Base-by-base conservation (phyloP, 2,888 invertebrate genomes). In the Penaeus monodon region DNA sequence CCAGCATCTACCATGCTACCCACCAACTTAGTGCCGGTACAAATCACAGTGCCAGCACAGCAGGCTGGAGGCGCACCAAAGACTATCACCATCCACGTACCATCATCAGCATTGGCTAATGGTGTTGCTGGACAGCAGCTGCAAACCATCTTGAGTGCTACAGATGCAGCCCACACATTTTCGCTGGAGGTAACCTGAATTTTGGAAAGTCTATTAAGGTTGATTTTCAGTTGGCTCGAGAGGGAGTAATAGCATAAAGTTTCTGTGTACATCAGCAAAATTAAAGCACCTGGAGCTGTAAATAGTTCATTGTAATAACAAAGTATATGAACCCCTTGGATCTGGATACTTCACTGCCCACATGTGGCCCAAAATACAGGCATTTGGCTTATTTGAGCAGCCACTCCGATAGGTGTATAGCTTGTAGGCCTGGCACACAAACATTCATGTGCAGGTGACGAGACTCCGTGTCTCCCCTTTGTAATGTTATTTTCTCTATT, bases 11-110 rank as follows among this genome's bases (percentile, higher is more conserved):
- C 85, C n/a, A 66, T 80, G 22, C 64, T 80, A 29, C 64, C 78
- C 68, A 87, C 78, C 68, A 87, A 79, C 87, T 91, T 92, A 89
- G 92, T 93, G 88, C 92, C 93, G 65, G 92, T 93, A 85, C 94
- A 96, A 93, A 95, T 97, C 88, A 97, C 97, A 1, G 93, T 97
- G 91, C 97, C 97, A 38, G 88, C 90, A 24, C 89, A 88, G 78
- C 88, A 87, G 33, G 88, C 89, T 20, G 90, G 90, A 1, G 90
- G 90, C 2, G 88, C 86, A 24, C 85, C 88, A 44, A 90, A 90
- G 70, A 88, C 90, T n/a, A 90, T 90, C 78, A 89, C 89, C 63
- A 88, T 90, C n/a, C 90, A 90, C 77, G 90, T 89, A 20, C 90
- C 90, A 24, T 88, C 88, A 64, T 74, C 85, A 49, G 90, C 90